Conservation (phyloP, 2,113 vertebrate species). For the Alectura lathami region DNA sequence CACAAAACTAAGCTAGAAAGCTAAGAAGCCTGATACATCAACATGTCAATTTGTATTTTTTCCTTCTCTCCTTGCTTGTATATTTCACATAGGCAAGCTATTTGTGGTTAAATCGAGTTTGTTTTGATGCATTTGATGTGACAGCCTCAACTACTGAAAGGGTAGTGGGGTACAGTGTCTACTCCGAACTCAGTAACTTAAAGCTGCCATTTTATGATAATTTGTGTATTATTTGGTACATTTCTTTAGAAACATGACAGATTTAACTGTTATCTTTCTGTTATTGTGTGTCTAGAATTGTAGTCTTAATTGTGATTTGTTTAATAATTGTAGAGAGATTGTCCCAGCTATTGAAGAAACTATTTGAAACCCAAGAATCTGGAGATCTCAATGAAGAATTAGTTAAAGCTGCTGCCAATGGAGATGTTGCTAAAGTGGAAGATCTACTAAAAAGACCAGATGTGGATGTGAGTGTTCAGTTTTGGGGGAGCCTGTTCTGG, state of each 20-base stretch:
- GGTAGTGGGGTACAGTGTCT: background rate
- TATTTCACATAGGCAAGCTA: background rate
- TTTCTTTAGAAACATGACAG: background rate
- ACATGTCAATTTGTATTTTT: background rate
- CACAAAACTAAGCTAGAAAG: background rate
- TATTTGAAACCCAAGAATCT: constrained; percentile 99
- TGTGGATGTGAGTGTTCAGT: constrained; percentile 86
- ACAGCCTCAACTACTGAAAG: background rate
- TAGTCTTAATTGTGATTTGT: constrained; percentile 19
- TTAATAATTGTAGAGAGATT: constrained; percentile 87
- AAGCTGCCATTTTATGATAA: background rate
- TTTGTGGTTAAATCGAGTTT: background rate
- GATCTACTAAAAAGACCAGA: constrained; percentile 96
- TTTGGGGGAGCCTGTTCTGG: background rate
- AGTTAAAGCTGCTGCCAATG: constrained; percentile 98
- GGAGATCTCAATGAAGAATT: constrained; percentile 98
- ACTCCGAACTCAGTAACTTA: background rate
- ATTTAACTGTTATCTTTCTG: background rate
- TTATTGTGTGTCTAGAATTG: background rate
- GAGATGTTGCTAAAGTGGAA: constrained; percentile 97
- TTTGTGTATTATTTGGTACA: background rate
- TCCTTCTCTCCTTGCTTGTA: background rate
- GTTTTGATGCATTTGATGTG: background rate
- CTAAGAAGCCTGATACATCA: background rate
- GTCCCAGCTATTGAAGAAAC: constrained; percentile 95